Base-by-base conservation (phyloP, 2,888 invertebrate genomes). In the Seladonia tumulorum region DNA sequence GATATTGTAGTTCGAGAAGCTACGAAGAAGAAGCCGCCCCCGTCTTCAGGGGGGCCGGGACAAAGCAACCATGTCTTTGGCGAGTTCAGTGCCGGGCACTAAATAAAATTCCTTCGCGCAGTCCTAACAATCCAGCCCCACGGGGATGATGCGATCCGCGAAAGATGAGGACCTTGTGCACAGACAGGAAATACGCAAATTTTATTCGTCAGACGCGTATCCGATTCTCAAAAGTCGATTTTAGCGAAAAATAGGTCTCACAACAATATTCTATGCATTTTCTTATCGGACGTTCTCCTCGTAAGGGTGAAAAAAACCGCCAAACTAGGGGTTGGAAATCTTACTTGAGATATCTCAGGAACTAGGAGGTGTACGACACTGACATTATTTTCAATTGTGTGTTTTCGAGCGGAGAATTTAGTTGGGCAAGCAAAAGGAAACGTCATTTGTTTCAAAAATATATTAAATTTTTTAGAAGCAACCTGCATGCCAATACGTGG, bases 21-120 rank as follows among this genome's bases (percentile, higher is more conserved):
- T 39, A 68, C 7, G 66, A 68, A 68, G 66, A 68, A 68, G 66
- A 68, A 68, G 66, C 66, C 22, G 66, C 29, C 66, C 22, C 29
- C 63, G 7, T 63, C 63, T 35, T 35, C 35, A 1, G 35, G 8
- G 39, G 66, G 2, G 22, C 76, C 78, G 70, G 57, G 81, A 74
- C 86, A 88, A 88, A 88, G 88, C 87, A 66, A 47, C 14, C 66
- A 63, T 70, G 84, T 83, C 87, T 89, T 89, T 87, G 84, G 75
- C 60, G 66, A 87, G 88, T 86, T 89, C 79, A 77, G 86, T 87
- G 81, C 63, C 60, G 73, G 72, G 84, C 78, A 87, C 84, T 87
- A 85, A 89, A 89, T 89, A 89, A 89, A 89, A 89, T 89, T 89
- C 89, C 83, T 79, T 73, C 42, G 70, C 70, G 42, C 42, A 70